Evolutionary conservation across 2,113 vertebrate genomes (phyloP).

Genomic region (Bambusicola thoracicus): DNA sequence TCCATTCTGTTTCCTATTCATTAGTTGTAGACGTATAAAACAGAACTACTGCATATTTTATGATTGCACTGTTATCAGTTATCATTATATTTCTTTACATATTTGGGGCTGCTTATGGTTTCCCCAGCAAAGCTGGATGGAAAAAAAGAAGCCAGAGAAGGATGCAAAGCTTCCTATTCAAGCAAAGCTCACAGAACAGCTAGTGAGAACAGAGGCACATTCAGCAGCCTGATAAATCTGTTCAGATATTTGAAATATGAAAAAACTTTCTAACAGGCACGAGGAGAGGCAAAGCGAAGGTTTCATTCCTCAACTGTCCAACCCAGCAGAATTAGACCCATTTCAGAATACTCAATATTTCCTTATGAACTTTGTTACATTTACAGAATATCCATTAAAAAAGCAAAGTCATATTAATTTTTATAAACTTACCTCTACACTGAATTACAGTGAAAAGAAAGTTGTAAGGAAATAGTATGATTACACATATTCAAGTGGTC

Average conservation of each 20-base stretch:
- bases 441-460: background rate
- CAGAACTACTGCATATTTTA: background rate
- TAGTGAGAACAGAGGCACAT: background rate
- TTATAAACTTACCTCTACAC: background rate
- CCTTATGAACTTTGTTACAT: background rate
- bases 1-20: constrained; percentile 20
- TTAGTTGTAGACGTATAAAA: background rate
- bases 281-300: background rate
- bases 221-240: background rate
- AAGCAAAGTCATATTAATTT: background rate
- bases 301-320: background rate
- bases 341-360: background rate
- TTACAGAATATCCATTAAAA: background rate
- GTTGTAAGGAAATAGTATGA: background rate
- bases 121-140: background rate
- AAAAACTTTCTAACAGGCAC: background rate
- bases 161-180: background rate
- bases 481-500: background rate
- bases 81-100: background rate
- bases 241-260: background rate
- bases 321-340: background rate
- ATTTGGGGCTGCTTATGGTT: background rate
- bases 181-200: background rate
- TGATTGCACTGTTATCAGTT: background rate
- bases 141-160: background rate